Percentiles rank a stretch among this genome's conserved stretches.
phyloP scores from a whole-genome alignment of 2,113 vertebrate species.

The Alligator sinensis region DNA sequence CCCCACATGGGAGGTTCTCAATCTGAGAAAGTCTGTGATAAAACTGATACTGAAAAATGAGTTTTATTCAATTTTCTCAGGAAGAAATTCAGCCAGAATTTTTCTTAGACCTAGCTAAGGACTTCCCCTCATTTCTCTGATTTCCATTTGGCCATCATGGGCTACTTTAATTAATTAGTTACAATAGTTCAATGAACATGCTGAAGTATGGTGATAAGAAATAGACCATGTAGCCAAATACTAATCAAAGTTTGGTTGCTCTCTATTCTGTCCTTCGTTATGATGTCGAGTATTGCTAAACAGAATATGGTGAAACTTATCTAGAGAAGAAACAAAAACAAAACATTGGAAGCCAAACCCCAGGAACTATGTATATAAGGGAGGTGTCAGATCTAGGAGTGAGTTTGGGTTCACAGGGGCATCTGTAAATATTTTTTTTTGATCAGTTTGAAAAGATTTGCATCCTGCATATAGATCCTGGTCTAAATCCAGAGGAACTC shows the following conservation, averaged over 20 bases:
- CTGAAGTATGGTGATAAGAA: constrained; percentile 4
- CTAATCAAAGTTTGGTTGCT: not conserved
- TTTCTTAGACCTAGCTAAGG: not conserved
- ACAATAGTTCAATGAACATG: not conserved
- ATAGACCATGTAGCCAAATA: not conserved
- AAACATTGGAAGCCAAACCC: not conserved
- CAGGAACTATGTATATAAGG: not conserved
- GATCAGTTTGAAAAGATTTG: not conserved
- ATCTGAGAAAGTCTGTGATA: constrained; percentile 13
- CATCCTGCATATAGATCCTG: not conserved
- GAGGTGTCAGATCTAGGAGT: too few species aligned
- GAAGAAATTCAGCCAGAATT: not conserved
- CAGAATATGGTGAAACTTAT: not conserved
- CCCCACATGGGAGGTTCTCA: not conserved
- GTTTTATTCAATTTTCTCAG: constrained; percentile 1
- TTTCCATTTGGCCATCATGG: not conserved
- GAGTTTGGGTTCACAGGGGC: not conserved
- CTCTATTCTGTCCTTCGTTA: not conserved
- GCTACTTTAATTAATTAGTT: not conserved
- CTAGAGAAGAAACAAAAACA: not conserved
- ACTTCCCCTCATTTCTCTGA: not conserved
- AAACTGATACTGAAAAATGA: not conserved
- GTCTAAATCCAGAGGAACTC: not conserved
- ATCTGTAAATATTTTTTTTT: not conserved
- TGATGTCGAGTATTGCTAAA: not conserved